Base-by-base conservation (phyloP, 2,113 vertebrate species). In the Aviceda subcristata region DNA sequence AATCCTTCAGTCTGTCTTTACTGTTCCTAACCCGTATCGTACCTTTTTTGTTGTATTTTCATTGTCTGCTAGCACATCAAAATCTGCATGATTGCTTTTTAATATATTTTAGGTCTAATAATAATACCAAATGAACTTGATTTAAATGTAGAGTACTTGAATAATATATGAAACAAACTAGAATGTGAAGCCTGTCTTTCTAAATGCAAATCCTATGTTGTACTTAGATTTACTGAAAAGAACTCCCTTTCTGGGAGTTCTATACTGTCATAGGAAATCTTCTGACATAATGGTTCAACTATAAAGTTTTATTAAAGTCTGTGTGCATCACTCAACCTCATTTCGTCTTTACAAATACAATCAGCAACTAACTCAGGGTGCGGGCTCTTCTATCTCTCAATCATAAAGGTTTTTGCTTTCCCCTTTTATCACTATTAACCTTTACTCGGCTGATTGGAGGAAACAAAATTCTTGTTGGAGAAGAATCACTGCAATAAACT, bases 361-460 rank as follows among this genome's bases (percentile, higher is more conserved):
- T 78, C 45, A 92, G 59, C 19, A 69, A 27, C 56, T 72, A 82
- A 75, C 11, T 78, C 36, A 59, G 73, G 36, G 48, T 69, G 36
- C 0, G 0, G 9, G 6, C 3, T 79, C 2, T 46, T 85, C 27
- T 60, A 2, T 22, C 53, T 38, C 36, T 66, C 39, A 73, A 73
- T 88, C 53, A 68, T 39, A 56, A 78, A 63, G 7, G 6, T 50
- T 27, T 71, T 73, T 83, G 23, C 27, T 93, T 90, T 73, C 8
- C 26, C 13, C 8, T 84, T 66, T 72, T 50, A 43, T 48, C 38
- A 38, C 18, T 39, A 72, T 79, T 75, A 83, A 6, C 3, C 14
- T 81, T 71, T 86, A 48, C 24, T 68, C 34, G 62, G 15, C 34
- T 53, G 27, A 73, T 12, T 79, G 34, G 27, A 60, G 20, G 12